Evolutionary conservation across 53 echinoderm and acorn worm genomes (phyloP).

Genomic region (Glandiceps talaboti): DNA sequence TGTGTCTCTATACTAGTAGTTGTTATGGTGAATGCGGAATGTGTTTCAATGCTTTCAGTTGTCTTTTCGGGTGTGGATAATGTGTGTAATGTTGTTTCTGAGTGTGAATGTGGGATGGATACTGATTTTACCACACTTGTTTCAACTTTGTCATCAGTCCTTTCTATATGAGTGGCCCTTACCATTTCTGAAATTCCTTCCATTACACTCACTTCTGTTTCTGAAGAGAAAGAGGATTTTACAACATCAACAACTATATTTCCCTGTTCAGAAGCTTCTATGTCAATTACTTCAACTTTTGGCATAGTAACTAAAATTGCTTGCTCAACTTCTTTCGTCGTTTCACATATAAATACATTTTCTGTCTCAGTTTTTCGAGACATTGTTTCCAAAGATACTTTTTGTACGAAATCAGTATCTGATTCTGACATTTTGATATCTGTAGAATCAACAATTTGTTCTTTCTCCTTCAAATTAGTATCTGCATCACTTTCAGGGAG

Average conservation of each 20-base stretch:
- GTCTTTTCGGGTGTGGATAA: not conserved
- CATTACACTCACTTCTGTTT: not conserved
- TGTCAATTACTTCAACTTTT: not conserved
- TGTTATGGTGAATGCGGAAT: not conserved
- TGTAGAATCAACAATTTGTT: no score
- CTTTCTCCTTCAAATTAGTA: no score
- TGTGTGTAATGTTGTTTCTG: not conserved
- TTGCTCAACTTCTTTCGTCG: not conserved
- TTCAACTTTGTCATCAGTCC: not conserved
- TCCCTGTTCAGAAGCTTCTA: not conserved
- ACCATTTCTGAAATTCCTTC: not conserved
- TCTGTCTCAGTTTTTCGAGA: not conserved
- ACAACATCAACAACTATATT: not conserved
- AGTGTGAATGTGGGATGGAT: not conserved
- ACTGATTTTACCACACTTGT: not conserved
- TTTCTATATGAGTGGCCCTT: not conserved
- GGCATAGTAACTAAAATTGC: not conserved
- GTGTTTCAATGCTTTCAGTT: not conserved
- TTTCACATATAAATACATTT: not conserved
- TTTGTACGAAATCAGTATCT: no score
- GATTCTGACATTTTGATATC: no score
- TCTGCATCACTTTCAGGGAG: no score
- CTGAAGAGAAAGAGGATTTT: not conserved
- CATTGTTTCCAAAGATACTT: not conserved
- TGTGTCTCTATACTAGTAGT: no score